Percentiles rank a stretch among this genome's conserved stretches.
Evolutionary conservation across 2,113 vertebrate species (phyloP).

Genomic region (Callopanchax toddi): DNA sequence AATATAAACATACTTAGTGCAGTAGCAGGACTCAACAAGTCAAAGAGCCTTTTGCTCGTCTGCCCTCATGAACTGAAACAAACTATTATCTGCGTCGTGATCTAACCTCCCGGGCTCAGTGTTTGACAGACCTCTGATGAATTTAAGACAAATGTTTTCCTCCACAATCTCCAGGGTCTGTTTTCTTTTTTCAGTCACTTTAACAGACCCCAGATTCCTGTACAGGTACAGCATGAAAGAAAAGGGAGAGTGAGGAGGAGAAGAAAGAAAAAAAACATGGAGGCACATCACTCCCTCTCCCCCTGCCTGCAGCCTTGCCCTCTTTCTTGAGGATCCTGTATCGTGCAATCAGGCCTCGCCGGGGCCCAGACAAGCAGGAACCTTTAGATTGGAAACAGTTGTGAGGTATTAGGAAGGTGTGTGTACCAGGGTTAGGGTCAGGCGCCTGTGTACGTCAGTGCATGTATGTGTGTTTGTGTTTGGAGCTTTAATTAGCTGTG

Average conservation of each 20-base stretch:
- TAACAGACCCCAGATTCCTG: constrained; percentile 64
- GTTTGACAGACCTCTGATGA: constrained; percentile 64
- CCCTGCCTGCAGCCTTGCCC: constrained; percentile 64
- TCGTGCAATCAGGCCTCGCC: constrained; percentile 77
- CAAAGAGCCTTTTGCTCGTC: constrained; percentile 5
- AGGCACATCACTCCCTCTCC: constrained; percentile 45
- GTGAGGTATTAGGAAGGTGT: constrained; percentile 80
- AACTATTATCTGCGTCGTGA: constrained; percentile 26
- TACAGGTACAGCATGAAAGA: constrained; percentile 65
- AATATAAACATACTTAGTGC: not conserved
- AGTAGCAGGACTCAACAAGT: constrained; percentile 2
- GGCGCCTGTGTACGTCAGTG: constrained; percentile 45
- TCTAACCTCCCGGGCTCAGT: constrained; percentile 31
- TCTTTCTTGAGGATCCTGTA: constrained; percentile 71
- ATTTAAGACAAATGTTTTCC: constrained; percentile 62
- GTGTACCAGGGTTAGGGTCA: constrained; percentile 68
- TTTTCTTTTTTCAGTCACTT: constrained; percentile 30
- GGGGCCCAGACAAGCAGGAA: constrained; percentile 81
- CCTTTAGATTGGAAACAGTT: constrained; percentile 84
- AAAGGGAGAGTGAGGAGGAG: constrained; percentile 25
- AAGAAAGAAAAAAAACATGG: constrained; percentile 32
- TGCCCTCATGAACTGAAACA: constrained; percentile 26
- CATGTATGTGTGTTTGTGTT: constrained; percentile 35
- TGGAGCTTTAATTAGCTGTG: constrained; percentile 61
- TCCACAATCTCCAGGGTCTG: constrained; percentile 46